Percentiles rank a stretch among this genome's conserved stretches.
phyloP scores from a whole-genome alignment of 2,797 vertebrate genomes.

The Ambastaia sidthimunki region DNA sequence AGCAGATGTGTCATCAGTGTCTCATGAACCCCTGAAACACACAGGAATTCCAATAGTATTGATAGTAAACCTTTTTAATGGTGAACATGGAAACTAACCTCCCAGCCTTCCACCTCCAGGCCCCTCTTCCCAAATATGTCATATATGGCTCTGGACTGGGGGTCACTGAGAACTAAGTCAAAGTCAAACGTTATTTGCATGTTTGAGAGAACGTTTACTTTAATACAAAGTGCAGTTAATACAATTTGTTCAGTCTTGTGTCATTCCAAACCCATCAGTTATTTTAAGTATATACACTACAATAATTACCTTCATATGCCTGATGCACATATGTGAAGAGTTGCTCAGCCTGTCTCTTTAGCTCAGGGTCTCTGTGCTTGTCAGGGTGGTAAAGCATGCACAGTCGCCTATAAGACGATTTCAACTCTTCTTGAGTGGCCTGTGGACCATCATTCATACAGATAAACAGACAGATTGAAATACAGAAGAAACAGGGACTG shows the following conservation, averaged over 20 bases:
- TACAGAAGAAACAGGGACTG: background rate
- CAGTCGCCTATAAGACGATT: slow-evolving; percentile 91
- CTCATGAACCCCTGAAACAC: background rate
- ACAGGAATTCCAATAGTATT: background rate
- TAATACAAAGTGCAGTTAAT: too few relatives aligned
- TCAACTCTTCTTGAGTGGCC: slow-evolving; percentile 94
- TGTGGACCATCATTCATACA: slow-evolving; percentile 58
- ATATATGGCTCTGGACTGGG: slow-evolving; percentile 96
- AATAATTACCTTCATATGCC: slow-evolving; percentile 90
- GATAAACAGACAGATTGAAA: background rate
- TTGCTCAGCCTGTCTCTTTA: slow-evolving; percentile 90
- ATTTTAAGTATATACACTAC: background rate
- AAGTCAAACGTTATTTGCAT: slow-evolving; percentile 14
- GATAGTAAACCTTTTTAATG: background rate
- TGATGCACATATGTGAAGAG: slow-evolving; percentile 96
- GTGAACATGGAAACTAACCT: slow-evolving; percentile 78
- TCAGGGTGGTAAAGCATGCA: slow-evolving; percentile 99
- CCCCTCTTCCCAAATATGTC: slow-evolving; percentile 97
- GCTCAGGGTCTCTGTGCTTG: slow-evolving; percentile 94
- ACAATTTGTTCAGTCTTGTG: too few relatives aligned
- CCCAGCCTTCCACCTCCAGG: slow-evolving; percentile 98
- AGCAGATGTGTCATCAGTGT: background rate
- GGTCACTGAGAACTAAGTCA: slow-evolving; percentile 90
- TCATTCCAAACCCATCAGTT: too few relatives aligned
- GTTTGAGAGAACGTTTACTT: background rate